phyloP scores from a whole-genome alignment of 1,140 invertebrate species.

The Helicorthomorpha holstii region DNA sequence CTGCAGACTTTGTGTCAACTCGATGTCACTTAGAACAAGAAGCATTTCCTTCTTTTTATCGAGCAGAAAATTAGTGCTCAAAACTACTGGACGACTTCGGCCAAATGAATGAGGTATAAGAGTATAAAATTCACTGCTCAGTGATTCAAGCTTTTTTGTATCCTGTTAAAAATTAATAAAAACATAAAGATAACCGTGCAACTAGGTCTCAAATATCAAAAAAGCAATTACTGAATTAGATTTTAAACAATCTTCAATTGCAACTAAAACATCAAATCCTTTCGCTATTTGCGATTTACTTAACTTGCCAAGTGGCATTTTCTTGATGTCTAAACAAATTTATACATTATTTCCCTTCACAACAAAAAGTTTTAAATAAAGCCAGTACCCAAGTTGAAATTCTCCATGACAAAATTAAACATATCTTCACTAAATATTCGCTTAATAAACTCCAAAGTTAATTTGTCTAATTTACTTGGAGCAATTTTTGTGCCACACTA shows the following conservation, averaged over 20 bases:
- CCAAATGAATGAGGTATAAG: conserved; percentile 32
- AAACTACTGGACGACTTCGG: conserved; percentile 22
- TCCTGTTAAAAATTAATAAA: neutral
- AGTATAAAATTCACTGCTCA: conserved; percentile 30
- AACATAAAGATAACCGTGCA: neutral
- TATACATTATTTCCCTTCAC: neutral
- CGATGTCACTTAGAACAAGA: conserved; percentile 30
- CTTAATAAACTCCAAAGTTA: conserved; percentile 25
- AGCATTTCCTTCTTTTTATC: conserved; percentile 31
- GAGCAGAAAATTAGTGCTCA: conserved; percentile 19
- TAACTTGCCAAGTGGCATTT: conserved; percentile 33
- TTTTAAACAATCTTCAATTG: too few species aligned
- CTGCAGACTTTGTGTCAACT: conserved; percentile 28
- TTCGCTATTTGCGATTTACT: conserved; percentile 31
- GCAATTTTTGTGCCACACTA: too few species aligned
- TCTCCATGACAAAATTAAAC: conserved; percentile 26
- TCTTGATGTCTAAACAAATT: conserved; percentile 23
- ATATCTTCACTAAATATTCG: conserved; percentile 31
- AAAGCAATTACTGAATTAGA: neutral
- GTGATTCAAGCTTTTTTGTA: conserved; percentile 12
- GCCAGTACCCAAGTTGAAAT: neutral
- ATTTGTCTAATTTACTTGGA: conserved; percentile 17
- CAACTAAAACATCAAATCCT: conserved; percentile 29
- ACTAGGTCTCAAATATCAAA: neutral
- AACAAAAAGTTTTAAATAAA: neutral